Evolutionary conservation across 2,113 vertebrate species (phyloP).

Genomic region (Halcyon malimbica): DNA sequence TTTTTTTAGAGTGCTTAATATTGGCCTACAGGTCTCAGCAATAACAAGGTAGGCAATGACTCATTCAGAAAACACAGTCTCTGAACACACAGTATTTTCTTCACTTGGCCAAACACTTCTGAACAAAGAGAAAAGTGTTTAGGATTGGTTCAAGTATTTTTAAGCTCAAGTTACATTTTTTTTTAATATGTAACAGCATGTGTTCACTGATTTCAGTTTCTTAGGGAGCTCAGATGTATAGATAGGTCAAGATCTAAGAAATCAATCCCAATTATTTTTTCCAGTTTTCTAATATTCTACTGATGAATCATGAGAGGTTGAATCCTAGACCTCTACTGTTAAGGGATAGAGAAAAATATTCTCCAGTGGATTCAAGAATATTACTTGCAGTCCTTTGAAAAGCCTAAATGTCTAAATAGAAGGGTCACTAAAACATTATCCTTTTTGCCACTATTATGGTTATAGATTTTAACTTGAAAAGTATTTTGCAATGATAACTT

Average conservation of each 20-base stretch:
- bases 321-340: background rate
- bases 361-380: background rate
- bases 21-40: background rate
- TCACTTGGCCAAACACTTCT: background rate
- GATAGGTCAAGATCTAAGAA: conserved; percentile 5
- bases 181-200: conserved; percentile 28
- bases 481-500: background rate
- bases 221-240: conserved; percentile 1
- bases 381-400: background rate
- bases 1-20: background rate
- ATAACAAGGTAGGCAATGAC: background rate
- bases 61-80: background rate
- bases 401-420: background rate
- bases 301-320: background rate
- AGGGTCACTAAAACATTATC: background rate
- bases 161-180: conserved; percentile 19
- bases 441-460: background rate
- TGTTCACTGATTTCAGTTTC: background rate
- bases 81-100: background rate
- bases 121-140: conserved; percentile 8
- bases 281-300: background rate
- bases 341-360: background rate
- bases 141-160: conserved; percentile 24
- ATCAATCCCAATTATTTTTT: background rate
- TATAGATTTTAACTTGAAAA: background rate